Conservation (phyloP, 1,140 invertebrate species). For the Sesamia nonagrioides region DNA sequence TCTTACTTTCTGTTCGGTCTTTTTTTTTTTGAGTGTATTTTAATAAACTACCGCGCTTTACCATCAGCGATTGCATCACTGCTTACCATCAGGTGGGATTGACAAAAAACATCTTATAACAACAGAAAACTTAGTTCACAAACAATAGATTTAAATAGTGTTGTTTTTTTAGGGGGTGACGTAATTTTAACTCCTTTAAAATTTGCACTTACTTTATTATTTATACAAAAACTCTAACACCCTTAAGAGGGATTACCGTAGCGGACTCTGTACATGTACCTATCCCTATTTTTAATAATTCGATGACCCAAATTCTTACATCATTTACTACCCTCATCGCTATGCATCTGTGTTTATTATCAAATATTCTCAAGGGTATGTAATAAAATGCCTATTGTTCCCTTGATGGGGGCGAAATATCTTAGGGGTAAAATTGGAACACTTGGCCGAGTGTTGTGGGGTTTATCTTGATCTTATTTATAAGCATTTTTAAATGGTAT, state of each 20-base stretch:
- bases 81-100: no score
- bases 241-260: background rate
- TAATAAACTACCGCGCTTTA: no score
- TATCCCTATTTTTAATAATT: conserved; percentile 10
- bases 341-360: conserved; percentile 35
- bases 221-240: background rate
- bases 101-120: no score
- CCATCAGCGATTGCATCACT: no score
- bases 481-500: no score
- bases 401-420: background rate
- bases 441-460: background rate
- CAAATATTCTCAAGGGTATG: conserved; percentile 15
- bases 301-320: conserved; percentile 13
- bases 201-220: background rate
- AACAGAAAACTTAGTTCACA: no score
- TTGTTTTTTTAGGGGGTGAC: no score
- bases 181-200: no score
- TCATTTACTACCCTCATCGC: background rate
- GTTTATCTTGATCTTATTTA: background rate
- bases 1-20: no score
- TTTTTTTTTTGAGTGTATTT: no score
- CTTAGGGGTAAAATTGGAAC: background rate
- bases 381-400: conserved; percentile 31
- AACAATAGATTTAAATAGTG: no score
- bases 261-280: background rate